A percentile compares a stretch with the other conserved stretches of the same genome.
Evolutionary conservation across 2,888 invertebrate species (phyloP).

Genomic region (Hypsopygia costalis): DNA sequence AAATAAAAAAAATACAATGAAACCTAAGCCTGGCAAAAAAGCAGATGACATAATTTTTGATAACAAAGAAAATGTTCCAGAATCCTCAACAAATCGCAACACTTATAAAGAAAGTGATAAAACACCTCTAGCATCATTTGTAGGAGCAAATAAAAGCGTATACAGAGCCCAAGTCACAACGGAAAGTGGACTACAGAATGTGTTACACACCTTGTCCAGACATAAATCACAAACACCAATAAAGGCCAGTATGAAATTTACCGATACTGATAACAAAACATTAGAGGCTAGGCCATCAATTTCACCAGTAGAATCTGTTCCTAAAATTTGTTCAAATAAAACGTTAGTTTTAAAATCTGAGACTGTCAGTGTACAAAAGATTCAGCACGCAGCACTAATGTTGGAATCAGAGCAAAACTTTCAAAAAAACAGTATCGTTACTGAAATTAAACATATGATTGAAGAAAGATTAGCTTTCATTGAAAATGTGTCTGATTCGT

Average conservation of each 20-base stretch:
- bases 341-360: too few relatives aligned
- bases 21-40: constrained; percentile 33
- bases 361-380: too few relatives aligned
- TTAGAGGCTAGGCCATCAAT: constrained; percentile 20
- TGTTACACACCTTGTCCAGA: constrained; percentile 26
- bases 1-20: constrained; percentile 41
- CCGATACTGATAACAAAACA: constrained; percentile 24
- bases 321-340: too few relatives aligned
- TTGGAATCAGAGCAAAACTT: too few relatives aligned
- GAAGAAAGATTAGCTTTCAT: constrained; percentile 47
- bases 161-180: constrained; percentile 39
- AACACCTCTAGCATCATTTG: constrained; percentile 28
- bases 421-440: constrained; percentile 16
- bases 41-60: constrained; percentile 26
- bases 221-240: constrained; percentile 29
- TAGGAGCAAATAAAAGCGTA: constrained; percentile 36
- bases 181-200: constrained; percentile 29
- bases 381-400: too few relatives aligned
- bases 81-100: constrained; percentile 35
- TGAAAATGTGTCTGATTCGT: constrained; percentile 20
- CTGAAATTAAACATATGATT: constrained; percentile 37
- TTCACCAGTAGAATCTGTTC: constrained; percentile 24
- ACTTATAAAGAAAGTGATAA: constrained; percentile 25
- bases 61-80: constrained; percentile 58
- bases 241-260: constrained; percentile 34